Conservation (phyloP, 2,888 invertebrate species). For the Oscheius sp. region DNA sequence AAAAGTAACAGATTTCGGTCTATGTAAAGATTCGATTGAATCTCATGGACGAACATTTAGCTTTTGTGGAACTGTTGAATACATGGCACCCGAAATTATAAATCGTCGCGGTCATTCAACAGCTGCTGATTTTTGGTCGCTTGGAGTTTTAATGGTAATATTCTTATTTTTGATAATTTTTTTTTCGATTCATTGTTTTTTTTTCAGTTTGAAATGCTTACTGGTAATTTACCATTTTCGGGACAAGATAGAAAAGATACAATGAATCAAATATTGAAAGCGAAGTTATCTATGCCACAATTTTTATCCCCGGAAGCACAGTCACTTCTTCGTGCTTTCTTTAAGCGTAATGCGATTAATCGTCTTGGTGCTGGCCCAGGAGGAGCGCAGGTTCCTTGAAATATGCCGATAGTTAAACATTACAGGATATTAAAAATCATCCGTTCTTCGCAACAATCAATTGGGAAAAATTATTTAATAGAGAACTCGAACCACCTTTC, state of each 20-base stretch:
- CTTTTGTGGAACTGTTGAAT: slow-evolving; percentile 83
- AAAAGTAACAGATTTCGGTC: slow-evolving; percentile 96
- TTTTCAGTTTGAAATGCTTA: slow-evolving; percentile 93
- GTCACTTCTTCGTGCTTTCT: slow-evolving; percentile 88
- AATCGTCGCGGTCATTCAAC: slow-evolving; percentile 96
- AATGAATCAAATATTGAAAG: slow-evolving; percentile 96
- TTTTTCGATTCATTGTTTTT: too few relatives aligned
- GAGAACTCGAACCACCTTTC: slow-evolving; percentile 86
- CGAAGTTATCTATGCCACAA: slow-evolving; percentile 96
- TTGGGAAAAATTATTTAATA: slow-evolving; percentile 77
- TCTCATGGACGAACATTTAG: slow-evolving; percentile 79
- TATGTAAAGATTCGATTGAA: slow-evolving; percentile 91
- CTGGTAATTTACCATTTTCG: slow-evolving; percentile 96
- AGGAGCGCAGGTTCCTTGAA: slow-evolving; percentile 33
- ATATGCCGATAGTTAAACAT: slow-evolving; percentile 45
- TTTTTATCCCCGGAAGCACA: slow-evolving; percentile 95
- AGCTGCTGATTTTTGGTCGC: slow-evolving; percentile 99
- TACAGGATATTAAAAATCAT: slow-evolving; percentile 88
- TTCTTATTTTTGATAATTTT: neutral
- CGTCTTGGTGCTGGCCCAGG: slow-evolving; percentile 74
- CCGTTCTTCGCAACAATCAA: slow-evolving; percentile 93
- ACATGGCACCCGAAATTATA: slow-evolving; percentile 97
- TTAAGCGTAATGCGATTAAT: slow-evolving; percentile 95
- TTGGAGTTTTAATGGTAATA: slow-evolving; percentile 89
- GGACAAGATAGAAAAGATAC: slow-evolving; percentile 91